These are phyloP conservation scores for Dinothrombium tinctorium DNA, from an alignment of 1,140 invertebrate genomes.

Conservation along the genomic window DNA sequence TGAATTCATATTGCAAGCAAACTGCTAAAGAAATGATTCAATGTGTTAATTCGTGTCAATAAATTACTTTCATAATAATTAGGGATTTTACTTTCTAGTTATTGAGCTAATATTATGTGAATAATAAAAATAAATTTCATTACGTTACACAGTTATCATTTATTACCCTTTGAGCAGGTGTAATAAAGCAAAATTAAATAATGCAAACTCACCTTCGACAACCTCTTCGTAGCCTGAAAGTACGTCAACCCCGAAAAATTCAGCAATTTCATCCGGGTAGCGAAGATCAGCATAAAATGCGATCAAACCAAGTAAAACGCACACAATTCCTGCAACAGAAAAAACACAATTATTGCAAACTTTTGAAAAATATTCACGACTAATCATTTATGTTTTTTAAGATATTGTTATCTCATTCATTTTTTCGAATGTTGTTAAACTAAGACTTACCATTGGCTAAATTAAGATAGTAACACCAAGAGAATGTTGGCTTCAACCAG, in stretches of 20 bases:
- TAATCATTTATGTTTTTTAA: background rate
- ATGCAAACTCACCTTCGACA: conserved; percentile 12
- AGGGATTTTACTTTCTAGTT: no score
- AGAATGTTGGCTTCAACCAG: conserved; percentile 23
- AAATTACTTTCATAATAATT: no score
- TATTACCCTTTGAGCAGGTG: no score
- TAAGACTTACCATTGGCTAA: conserved; percentile 25
- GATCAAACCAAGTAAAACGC: conserved; percentile 24
- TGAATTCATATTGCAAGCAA: no score
- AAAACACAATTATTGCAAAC: no score
- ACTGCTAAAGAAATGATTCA: no score
- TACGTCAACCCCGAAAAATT: conserved; percentile 31
- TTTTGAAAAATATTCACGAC: no score
- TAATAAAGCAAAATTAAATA: no score
- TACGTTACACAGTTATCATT: no score
- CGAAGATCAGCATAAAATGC: conserved; percentile 24
- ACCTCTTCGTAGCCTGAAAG: conserved; percentile 28
- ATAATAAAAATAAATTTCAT: no score
- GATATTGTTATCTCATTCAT: conserved; percentile 4
- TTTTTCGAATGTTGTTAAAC: conserved; percentile 1
- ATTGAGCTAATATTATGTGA: no score
- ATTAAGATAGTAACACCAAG: conserved; percentile 29
- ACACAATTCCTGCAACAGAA: conserved; percentile 26
- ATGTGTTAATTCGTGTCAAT: no score
- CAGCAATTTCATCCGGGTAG: conserved; percentile 23